phyloP scores from a whole-genome alignment of 2,888 invertebrate genomes.

The Lamellibrachia columna region DNA sequence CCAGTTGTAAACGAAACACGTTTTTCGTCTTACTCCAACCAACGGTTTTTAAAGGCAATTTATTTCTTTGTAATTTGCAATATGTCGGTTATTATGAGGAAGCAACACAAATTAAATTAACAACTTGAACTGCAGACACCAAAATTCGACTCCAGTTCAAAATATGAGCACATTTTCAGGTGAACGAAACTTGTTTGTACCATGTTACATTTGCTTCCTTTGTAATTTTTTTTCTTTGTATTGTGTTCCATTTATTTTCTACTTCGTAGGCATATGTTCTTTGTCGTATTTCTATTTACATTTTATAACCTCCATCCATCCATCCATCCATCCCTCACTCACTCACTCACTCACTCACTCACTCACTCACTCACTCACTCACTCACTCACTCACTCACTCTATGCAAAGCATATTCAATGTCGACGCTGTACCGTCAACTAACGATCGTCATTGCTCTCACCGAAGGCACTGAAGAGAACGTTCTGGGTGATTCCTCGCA shows the following conservation, averaged over 20 bases:
- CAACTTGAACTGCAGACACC: background rate
- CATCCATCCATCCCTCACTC: too few relatives aligned
- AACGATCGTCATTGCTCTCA: background rate
- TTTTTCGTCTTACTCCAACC: background rate
- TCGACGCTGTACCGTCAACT: background rate
- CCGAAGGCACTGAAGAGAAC: slow-evolving; percentile 31
- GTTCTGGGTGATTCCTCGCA: slow-evolving; percentile 32
- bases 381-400: too few relatives aligned
- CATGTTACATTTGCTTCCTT: background rate
- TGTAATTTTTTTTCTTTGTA: background rate
- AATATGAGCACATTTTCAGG: background rate
- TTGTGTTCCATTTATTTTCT: background rate
- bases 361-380: too few relatives aligned
- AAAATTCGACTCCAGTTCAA: background rate
- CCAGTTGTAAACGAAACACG: background rate
- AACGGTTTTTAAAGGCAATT: background rate
- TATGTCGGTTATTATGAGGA: background rate
- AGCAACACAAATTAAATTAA: background rate
- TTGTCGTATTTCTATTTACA: background rate
- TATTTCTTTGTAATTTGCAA: background rate
- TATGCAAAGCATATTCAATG: slow-evolving; percentile 14
- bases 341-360: too few relatives aligned
- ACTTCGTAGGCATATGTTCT: background rate
- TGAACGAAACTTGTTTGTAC: background rate
- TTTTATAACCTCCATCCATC: too few relatives aligned